Evolutionary conservation across 2,797 vertebrate genomes (phyloP).

Genomic region (Chlorospingus semifuscus): DNA sequence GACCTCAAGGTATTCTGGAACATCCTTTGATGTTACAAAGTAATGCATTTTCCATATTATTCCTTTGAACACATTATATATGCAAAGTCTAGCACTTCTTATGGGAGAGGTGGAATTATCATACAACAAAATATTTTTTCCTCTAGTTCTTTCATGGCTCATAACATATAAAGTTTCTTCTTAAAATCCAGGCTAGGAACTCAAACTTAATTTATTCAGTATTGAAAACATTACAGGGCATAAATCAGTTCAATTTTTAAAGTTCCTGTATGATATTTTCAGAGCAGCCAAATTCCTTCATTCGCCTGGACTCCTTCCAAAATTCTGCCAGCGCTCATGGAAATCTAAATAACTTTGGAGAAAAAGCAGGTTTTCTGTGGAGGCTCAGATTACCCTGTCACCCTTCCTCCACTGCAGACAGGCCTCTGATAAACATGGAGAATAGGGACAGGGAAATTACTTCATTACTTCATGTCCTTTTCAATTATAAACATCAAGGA

Average conservation of each 20-base stretch:
- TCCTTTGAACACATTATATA: constrained; percentile 65
- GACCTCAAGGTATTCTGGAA: constrained; percentile 61
- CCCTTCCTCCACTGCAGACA: constrained; percentile 75
- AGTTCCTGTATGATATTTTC: constrained; percentile 75
- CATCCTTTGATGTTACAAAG: constrained; percentile 63
- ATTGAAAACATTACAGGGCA: constrained; percentile 80
- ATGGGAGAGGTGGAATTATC: constrained; percentile 48
- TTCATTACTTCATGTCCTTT: constrained; percentile 80
- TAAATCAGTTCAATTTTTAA: constrained; percentile 78
- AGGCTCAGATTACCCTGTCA: constrained; percentile 77
- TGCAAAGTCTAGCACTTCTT: constrained; percentile 63
- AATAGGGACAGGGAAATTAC: constrained; percentile 81
- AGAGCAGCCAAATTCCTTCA: constrained; percentile 71
- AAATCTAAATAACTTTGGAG: constrained; percentile 82
- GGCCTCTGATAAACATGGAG: constrained; percentile 77
- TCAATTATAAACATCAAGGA: constrained; percentile 76
- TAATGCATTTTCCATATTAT: constrained; percentile 54
- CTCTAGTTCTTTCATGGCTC: constrained; percentile 65
- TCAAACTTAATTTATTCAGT: constrained; percentile 78
- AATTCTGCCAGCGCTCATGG: constrained; percentile 75
- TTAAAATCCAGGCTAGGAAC: constrained; percentile 68
- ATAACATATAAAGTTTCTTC: constrained; percentile 71
- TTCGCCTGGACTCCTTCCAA: constrained; percentile 76
- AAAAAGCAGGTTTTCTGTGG: constrained; percentile 80
- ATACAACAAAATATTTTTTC: constrained; percentile 63